Conservation (phyloP, 2,888 invertebrate species). For the Phytoseiulus persimilis region DNA sequence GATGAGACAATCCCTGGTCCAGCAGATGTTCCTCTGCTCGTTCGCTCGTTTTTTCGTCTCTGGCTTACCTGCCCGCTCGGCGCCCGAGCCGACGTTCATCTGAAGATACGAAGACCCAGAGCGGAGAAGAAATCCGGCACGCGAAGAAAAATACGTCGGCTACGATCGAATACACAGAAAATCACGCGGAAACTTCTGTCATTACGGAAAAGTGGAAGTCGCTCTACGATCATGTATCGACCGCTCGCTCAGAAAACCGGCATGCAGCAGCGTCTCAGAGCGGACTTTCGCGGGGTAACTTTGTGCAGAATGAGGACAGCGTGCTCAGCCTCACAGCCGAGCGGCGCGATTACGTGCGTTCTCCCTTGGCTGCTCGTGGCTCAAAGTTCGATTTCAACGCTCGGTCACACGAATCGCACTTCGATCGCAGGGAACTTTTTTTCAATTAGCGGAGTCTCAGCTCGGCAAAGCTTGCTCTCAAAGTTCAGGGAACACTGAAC, state of each 20-base stretch:
- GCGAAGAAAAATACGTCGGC: background rate
- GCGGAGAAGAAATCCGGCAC: background rate
- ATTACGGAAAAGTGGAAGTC: background rate
- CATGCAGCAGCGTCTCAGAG: background rate
- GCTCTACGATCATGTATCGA: slow-evolving; percentile 5
- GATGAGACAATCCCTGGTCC: background rate
- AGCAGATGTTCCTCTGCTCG: background rate
- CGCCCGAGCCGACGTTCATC: background rate
- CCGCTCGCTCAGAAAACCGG: background rate
- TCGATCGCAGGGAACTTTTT: too few relatives aligned
- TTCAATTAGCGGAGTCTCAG: too few relatives aligned
- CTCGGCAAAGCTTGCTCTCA: too few relatives aligned
- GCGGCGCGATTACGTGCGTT: too few relatives aligned
- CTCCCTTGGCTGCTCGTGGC: too few relatives aligned
- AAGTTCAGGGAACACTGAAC: too few relatives aligned
- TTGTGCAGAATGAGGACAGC: too few relatives aligned
- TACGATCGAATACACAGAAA: background rate
- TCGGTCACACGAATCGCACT: too few relatives aligned
- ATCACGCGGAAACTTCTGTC: background rate
- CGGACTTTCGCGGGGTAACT: background rate
- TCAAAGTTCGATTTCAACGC: too few relatives aligned
- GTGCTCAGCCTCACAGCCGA: too few relatives aligned
- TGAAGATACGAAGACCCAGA: background rate
- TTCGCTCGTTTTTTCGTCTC: background rate
- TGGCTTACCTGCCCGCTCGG: background rate